Conservation (phyloP, 2,888 invertebrate genomes). For the Dyspetes luteomarginatus region DNA sequence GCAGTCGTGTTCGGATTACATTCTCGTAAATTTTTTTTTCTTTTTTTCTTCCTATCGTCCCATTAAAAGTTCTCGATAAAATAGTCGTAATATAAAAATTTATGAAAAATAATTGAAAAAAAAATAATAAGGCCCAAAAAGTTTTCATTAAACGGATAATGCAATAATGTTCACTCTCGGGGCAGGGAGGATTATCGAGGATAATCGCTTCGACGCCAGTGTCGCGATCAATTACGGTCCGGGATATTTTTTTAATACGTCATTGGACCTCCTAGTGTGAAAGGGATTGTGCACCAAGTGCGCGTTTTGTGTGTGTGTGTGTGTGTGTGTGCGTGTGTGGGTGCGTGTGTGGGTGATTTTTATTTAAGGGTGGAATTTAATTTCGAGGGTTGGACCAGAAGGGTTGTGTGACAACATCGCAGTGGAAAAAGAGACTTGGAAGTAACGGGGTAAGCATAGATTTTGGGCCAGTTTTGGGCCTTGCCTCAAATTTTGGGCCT, state of each 20-base stretch:
- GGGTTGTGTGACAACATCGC: too few species aligned
- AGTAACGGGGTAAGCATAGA: too few species aligned
- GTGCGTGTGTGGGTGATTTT: conserved; percentile 29
- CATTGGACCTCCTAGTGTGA: not conserved
- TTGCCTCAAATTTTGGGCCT: too few species aligned
- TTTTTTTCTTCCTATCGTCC: conserved; percentile 13
- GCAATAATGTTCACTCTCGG: conserved; percentile 76
- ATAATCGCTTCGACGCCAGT: conserved; percentile 60
- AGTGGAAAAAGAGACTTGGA: too few species aligned
- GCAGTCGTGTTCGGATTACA: conserved; percentile 17
- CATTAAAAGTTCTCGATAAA: conserved; percentile 7
- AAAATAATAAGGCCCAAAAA: not conserved
- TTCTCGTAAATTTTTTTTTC: conserved; percentile 28
- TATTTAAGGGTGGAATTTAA: not conserved
- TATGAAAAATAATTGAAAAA: not conserved
- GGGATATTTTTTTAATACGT: conserved; percentile 43
- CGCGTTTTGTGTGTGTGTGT: too few species aligned
- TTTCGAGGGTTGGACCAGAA: not conserved
- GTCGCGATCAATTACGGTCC: conserved; percentile 64
- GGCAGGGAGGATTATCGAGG: conserved; percentile 52
- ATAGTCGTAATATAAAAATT: not conserved
- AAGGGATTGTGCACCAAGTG: not conserved
- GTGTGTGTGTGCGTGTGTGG: not conserved
- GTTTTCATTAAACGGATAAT: conserved; percentile 68
- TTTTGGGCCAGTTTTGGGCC: too few species aligned